These are phyloP conservation scores for Fragum fragum DNA, from an alignment of 2,888 invertebrate genomes.

Conservation along the genomic window DNA sequence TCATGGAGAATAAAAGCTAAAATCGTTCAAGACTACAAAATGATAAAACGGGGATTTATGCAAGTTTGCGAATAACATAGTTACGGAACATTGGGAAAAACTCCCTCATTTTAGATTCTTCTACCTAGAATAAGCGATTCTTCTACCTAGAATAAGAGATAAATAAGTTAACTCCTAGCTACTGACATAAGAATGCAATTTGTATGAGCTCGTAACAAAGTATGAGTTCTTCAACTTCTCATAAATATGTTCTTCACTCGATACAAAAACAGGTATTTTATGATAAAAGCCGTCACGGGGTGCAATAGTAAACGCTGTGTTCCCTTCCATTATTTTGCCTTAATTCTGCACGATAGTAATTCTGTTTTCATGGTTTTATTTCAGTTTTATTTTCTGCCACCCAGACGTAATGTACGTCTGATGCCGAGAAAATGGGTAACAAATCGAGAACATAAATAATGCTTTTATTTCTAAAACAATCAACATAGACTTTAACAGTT, in stretches of 20 bases:
- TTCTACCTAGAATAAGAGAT: too few species aligned
- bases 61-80: too few species aligned
- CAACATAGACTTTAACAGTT: too few species aligned
- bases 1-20: too few species aligned
- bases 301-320: neutral
- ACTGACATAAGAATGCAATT: neutral
- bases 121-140: too few species aligned
- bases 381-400: neutral
- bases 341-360: neutral
- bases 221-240: neutral
- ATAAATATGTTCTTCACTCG: neutral
- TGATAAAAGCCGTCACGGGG: conserved; percentile 2
- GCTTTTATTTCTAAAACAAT: too few species aligned
- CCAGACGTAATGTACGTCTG: neutral
- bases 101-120: too few species aligned
- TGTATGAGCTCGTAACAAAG: neutral
- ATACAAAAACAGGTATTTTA: neutral
- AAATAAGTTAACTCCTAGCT: too few species aligned
- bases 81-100: too few species aligned
- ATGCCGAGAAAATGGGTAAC: neutral
- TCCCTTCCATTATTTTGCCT: neutral
- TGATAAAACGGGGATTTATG: too few species aligned
- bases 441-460: neutral
- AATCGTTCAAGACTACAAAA: too few species aligned
- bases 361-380: neutral